These are phyloP conservation scores for Bombus turneri DNA, from an alignment of 1,140 invertebrate species.

Conservation along the genomic window DNA sequence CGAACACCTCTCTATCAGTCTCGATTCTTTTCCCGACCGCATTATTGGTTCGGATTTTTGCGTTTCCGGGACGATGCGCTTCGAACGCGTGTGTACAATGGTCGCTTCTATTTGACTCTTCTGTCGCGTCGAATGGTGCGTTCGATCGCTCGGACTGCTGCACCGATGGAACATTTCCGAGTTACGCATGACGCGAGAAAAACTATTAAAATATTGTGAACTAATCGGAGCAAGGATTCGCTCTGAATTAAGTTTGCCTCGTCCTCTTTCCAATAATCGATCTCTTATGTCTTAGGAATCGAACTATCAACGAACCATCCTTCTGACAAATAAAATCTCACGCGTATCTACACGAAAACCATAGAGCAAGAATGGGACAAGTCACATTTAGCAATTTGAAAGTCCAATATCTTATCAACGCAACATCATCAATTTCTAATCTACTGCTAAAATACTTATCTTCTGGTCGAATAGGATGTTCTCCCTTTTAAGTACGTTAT, in stretches of 20 bases:
- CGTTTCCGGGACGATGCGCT: constrained; percentile 46
- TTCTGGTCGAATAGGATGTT: too few relatives aligned
- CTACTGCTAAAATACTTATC: too few relatives aligned
- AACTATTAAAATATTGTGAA: background rate
- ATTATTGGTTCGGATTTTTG: constrained; percentile 38
- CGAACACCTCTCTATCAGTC: constrained; percentile 43
- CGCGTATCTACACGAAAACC: too few relatives aligned
- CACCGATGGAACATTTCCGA: too few relatives aligned
- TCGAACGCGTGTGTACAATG: constrained; percentile 22
- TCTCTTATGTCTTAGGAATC: background rate
- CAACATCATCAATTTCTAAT: too few relatives aligned
- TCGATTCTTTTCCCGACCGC: constrained; percentile 19
- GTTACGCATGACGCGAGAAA: background rate
- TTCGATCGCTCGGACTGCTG: background rate
- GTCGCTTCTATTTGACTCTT: constrained; percentile 3
- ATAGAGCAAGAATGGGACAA: too few relatives aligned
- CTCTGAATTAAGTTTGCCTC: background rate
- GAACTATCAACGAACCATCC: too few relatives aligned
- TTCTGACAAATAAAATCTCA: too few relatives aligned
- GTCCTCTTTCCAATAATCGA: background rate
- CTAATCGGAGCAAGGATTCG: background rate
- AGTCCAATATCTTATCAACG: too few relatives aligned
- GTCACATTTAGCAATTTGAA: too few relatives aligned
- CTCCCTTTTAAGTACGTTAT: too few relatives aligned
- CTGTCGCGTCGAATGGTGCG: background rate